phyloP scores from a whole-genome alignment of 2,113 vertebrate genomes.

The Neomonachus schauinslandi region DNA sequence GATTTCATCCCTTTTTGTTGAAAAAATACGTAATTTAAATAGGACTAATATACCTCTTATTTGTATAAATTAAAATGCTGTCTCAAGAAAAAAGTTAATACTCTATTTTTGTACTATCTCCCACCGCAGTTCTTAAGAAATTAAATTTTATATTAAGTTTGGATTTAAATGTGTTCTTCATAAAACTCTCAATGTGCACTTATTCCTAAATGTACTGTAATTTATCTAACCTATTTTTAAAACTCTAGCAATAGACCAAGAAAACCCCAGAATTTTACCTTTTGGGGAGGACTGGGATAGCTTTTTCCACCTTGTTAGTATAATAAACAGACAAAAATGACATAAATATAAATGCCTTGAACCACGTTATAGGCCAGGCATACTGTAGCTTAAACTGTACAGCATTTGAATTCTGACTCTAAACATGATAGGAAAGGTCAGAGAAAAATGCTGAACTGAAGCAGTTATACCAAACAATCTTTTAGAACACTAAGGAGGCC shows the following conservation, averaged over 20 bases:
- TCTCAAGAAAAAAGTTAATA: neutral
- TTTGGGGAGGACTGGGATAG: neutral
- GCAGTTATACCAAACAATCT: neutral
- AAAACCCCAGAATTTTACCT: conserved; percentile 72
- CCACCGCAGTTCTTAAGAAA: conserved; percentile 38
- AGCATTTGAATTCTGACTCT: conserved; percentile 60
- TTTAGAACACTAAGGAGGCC: conserved; percentile 55
- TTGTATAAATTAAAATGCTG: neutral
- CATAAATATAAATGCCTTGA: conserved; percentile 52
- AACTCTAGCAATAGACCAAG: conserved; percentile 26
- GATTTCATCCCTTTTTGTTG: conserved; percentile 19
- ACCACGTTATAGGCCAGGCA: conserved; percentile 48
- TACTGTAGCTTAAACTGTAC: conserved; percentile 7
- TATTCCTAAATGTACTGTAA: neutral
- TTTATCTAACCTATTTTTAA: conserved; percentile 43
- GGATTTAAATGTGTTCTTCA: conserved; percentile 39
- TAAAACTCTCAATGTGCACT: neutral
- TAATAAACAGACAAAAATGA: conserved; percentile 58
- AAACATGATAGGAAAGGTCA: conserved; percentile 8
- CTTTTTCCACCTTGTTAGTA: conserved; percentile 59
- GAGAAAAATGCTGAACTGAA: neutral
- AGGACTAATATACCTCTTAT: neutral
- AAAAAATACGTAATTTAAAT: conserved; percentile 24
- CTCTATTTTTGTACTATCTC: neutral
- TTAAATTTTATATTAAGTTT: conserved; percentile 41